These are phyloP conservation scores for Bombus affinis DNA, from an alignment of 1,140 invertebrate genomes.

Conservation along the genomic window DNA sequence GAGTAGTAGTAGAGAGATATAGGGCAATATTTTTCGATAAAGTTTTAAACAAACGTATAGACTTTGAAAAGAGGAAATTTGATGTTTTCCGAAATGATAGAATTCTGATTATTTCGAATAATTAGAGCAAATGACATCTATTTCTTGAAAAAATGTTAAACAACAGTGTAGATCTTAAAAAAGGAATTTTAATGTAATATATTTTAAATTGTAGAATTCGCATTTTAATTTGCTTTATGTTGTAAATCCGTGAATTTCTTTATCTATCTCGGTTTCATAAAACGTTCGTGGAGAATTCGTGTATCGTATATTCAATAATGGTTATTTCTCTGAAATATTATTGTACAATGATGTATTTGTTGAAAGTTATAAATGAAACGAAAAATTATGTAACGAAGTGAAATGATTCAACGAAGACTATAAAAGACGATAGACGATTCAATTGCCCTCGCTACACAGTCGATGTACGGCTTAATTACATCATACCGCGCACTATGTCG, in stretches of 20 bases:
- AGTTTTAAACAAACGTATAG: too few species aligned
- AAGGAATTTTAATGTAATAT: too few species aligned
- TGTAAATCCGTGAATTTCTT: too few species aligned
- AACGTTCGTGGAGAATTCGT: neutral
- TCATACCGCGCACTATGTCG: constrained; percentile 40
- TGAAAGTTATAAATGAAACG: neutral
- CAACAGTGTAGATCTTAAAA: too few species aligned
- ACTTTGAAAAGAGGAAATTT: neutral
- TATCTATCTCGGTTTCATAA: too few species aligned
- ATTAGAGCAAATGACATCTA: too few species aligned
- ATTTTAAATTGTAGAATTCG: too few species aligned
- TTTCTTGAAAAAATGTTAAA: too few species aligned
- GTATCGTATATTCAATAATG: neutral
- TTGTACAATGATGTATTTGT: neutral
- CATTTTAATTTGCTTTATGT: too few species aligned
- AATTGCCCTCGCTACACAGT: neutral
- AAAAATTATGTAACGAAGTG: neutral
- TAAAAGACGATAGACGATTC: too few species aligned
- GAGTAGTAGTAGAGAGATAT: neutral
- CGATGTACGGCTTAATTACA: constrained; percentile 27
- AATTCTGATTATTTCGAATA: too few species aligned
- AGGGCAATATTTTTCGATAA: neutral
- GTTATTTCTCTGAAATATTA: neutral
- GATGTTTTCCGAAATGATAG: neutral
- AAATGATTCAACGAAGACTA: neutral